Evolutionary conservation across 1,140 invertebrate species (phyloP), one percentile per base, ranked within the genome.

Genomic region (Rhagoletis zephyria): DNA sequence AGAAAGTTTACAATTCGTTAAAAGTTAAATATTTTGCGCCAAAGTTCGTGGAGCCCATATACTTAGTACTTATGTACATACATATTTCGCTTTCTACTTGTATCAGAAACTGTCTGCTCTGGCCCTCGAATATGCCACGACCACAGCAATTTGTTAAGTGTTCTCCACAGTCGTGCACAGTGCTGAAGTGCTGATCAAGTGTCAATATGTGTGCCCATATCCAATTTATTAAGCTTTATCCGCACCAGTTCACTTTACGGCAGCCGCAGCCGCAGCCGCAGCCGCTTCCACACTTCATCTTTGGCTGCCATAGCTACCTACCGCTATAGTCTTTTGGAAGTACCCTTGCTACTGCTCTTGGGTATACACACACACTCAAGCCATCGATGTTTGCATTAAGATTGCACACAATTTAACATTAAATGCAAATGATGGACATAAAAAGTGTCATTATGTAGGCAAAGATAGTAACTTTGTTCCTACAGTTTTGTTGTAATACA

Each of bases 221-320:
- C 74, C 74, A 81, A 81, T 81, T 81, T 81, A 81, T 81, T 81
- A 81, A 81, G 74, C 74, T 81, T 81, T 81, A 81, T 81, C 9
- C 45, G 74, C 74, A 81, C 5, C 74, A 56, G 56, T 81, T 42
- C 74, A 81, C 74, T 14, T 51, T 45, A n/a, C 45, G 48, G 45
- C n/a, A 12, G 48, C 12, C 12, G n/a, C 12, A 63, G 61, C 51
- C 5, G 5, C 51, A 56, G 51, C 10, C 51, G 51, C 51, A 56
- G 5, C 51, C 51, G 10, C 30, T 56, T 7, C 61, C 61, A 14
- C 61, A 63, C 61, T 63, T 63, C 61, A 3, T 4, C 5, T 63
- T 63, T 4, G 12, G 12, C 61, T 81, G 74, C 48, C 74, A 14
- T n/a, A 81, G 48, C 16, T 48, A 81, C 74, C 16, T 48, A 81